Base-by-base conservation (phyloP, 2,113 vertebrate species). In the Cyphomyrus plagiostoma region DNA sequence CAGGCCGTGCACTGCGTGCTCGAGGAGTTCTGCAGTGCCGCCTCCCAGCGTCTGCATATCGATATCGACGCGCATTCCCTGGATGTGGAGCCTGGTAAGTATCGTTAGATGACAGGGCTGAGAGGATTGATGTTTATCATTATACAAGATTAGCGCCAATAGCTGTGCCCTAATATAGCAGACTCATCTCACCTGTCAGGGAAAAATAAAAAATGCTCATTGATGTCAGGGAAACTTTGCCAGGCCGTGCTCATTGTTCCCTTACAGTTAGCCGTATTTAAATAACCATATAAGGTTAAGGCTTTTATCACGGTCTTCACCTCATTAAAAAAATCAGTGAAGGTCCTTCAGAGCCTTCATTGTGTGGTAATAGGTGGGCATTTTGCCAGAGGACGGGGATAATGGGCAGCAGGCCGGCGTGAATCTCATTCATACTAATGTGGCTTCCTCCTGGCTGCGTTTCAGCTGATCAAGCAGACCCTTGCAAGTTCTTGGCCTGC, bases 401-500 rank as follows among this genome's bases (percentile, higher is more conserved):
- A 49, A 26, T 35, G 46, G 15, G 70, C 53, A 80, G 15, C 15
- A 49, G 15, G n/a, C 42, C 15, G 9, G 3, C 13, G 1, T 4
- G 35, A 84, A 66, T 70, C 42, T 48, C 83, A 77, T 92, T 91
- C 89, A 88, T 92, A 91, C 91, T 93, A 91, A 92, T 91, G 53
- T 46, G 1, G 1, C n/a, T 89, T 30, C 77, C 88, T 5, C 45
- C 46, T 50, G 62, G 66, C 19, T 45, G 58, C 3, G 74, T 94
- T 93, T 1, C 96, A 99, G 98, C 96, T n/a, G 98, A 98, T 88
- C 95, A 93, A 92, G 97, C 96, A 2, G 95, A 98, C 56, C 95
- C 97, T 26, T 99, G 98, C 94, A 97, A 97, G 92, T 98, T 97
- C 94, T 93, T 97, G 96, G 96, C 97, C 4, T 99, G 98, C 4